These are phyloP conservation scores for Mesocentrotus franciscanus DNA, from an alignment of 53 echinoderm and acorn worm genomes.

Conservation along the genomic window DNA sequence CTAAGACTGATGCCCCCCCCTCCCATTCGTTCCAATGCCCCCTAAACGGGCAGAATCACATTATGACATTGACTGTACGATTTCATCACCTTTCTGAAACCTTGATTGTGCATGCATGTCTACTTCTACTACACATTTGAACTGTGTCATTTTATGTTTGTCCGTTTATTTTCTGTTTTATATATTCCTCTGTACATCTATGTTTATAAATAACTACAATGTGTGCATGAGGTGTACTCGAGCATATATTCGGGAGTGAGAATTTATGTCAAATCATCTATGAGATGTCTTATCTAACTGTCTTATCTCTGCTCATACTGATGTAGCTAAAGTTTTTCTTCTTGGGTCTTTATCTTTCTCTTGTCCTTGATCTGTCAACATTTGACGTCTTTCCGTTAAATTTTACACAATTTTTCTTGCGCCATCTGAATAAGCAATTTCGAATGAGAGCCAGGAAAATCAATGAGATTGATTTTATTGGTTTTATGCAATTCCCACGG, in stretches of 20 bases:
- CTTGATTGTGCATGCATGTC: too few relatives aligned
- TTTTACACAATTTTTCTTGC: slow-evolving; percentile 59
- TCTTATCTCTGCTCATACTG: not conserved
- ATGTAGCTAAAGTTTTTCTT: not conserved
- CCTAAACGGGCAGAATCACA: too few relatives aligned
- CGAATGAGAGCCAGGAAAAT: slow-evolving; percentile 60
- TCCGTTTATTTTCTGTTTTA: not conserved
- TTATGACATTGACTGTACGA: too few relatives aligned
- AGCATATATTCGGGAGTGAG: not conserved
- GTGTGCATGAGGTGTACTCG: not conserved
- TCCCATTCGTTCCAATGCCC: too few relatives aligned
- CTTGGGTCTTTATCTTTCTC: slow-evolving; percentile 21
- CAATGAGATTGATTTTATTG: slow-evolving; percentile 70
- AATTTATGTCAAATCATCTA: slow-evolving; percentile 43
- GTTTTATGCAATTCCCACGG: slow-evolving; percentile 67
- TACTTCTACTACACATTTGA: not conserved
- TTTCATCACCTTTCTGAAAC: too few relatives aligned
- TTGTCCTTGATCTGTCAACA: slow-evolving; percentile 63
- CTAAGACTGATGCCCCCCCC: too few relatives aligned
- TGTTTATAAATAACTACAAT: not conserved
- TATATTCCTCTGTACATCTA: not conserved
- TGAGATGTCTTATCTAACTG: slow-evolving; percentile 15
- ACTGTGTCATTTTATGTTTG: not conserved
- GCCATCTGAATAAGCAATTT: slow-evolving; percentile 68
- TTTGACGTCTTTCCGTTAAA: slow-evolving; percentile 61